Conservation (phyloP, 2,113 vertebrate species). For the Fukomys damarensis region DNA sequence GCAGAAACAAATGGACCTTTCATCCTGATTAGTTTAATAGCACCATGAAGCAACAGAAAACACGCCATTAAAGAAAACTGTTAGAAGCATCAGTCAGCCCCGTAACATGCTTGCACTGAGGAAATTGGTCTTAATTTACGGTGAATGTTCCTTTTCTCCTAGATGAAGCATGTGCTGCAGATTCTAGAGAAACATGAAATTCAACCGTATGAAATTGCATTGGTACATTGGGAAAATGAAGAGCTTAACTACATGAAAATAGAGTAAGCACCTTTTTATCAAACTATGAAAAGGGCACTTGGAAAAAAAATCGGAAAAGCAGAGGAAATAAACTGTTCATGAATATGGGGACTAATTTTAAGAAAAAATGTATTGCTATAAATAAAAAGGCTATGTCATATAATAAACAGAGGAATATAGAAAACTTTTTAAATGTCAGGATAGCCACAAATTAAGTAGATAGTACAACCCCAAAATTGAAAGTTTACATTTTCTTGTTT, state of each 20-base stretch:
- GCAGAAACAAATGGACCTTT: neutral
- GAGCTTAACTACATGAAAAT: constrained; percentile 94
- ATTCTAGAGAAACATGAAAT: constrained; percentile 95
- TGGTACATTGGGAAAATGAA: constrained; percentile 99
- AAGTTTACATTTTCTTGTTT: neutral
- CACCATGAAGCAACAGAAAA: neutral
- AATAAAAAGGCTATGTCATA: neutral
- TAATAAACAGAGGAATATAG: neutral
- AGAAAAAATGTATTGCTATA: neutral
- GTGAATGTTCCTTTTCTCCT: constrained; percentile 34
- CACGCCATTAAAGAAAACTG: neutral
- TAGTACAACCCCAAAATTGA: neutral
- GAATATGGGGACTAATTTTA: neutral
- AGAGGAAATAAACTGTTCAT: neutral
- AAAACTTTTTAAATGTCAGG: neutral
- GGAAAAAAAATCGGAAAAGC: neutral
- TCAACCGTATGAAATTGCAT: constrained; percentile 95
- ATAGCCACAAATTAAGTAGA: neutral
- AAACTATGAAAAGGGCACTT: neutral
- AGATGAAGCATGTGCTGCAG: constrained; percentile 93
- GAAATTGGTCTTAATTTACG: neutral
- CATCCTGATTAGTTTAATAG: neutral
- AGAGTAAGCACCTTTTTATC: constrained; percentile 88
- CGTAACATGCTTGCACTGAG: neutral
- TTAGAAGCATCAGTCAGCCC: neutral